These are phyloP conservation scores for Danio tinwini DNA, from an alignment of 2,797 vertebrate species.

Conservation along the genomic window DNA sequence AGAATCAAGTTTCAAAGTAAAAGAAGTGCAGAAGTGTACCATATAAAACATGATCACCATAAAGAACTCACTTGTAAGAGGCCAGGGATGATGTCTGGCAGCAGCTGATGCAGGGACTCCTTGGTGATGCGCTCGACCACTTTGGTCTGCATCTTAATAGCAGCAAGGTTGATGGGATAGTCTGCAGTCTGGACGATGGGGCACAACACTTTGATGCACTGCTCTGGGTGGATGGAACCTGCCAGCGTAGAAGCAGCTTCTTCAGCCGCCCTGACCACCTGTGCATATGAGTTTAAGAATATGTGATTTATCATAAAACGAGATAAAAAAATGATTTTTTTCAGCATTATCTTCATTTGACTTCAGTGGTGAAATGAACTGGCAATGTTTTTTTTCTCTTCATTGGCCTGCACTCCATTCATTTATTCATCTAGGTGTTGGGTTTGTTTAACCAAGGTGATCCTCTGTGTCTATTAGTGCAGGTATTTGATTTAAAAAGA, in stretches of 20 bases:
- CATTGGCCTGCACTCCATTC: neutral
- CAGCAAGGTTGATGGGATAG: constrained; percentile 97
- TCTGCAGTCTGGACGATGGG: constrained; percentile 98
- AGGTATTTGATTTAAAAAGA: constrained; percentile 29
- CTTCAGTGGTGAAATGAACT: neutral
- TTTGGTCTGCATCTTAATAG: constrained; percentile 99
- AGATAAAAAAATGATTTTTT: neutral
- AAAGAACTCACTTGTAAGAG: constrained; percentile 86
- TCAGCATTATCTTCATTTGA: neutral
- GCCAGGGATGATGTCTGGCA: constrained; percentile 94
- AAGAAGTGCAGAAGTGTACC: neutral
- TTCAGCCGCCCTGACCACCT: constrained; percentile 96
- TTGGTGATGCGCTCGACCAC: constrained; percentile 94
- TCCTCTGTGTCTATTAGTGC: constrained; percentile 9
- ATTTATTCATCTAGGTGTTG: constrained; percentile 21
- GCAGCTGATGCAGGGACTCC: constrained; percentile 89
- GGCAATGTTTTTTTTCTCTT: neutral
- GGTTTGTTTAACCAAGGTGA: constrained; percentile 21
- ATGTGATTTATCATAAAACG: neutral
- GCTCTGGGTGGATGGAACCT: constrained; percentile 94
- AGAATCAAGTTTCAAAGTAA: neutral
- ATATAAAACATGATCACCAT: neutral
- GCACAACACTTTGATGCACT: constrained; percentile 98
- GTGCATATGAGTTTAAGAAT: constrained; percentile 45
- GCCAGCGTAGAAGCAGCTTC: constrained; percentile 94